Base-by-base conservation (phyloP, 2,888 invertebrate species). In the Rhagophthalmus giganteus region DNA sequence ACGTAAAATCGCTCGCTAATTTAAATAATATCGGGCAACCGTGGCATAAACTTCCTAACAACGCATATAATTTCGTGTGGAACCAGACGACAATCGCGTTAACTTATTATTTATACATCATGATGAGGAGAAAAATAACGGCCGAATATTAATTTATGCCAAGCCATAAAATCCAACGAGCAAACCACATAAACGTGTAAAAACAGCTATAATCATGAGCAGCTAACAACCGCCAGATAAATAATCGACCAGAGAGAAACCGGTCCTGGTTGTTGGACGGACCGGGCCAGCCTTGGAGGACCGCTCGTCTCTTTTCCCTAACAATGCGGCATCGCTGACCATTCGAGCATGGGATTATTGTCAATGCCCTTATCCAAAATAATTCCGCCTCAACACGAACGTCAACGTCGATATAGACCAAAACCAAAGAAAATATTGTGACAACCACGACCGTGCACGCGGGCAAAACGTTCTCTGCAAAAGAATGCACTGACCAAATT, bases 161-260 rank as follows among this genome's bases (percentile, higher is more conserved):
- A 63, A 65, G 64, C 68, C 69, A 71, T 73, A 72, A 73, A 73
- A 73, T 71, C 63, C 69, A 68, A 72, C 71, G 66, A 69, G 71
- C 71, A 67, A 71, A 72, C 71, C 72, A 68, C 71, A 70, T 68
- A 68, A 72, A 72, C 70, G 73, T 73, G 74, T 73, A 74, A 74
- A 74, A 74, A 74, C 71, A 73, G 71, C 72, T 68, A 72, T 74
- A 73, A 74, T 73, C 72, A 70, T 69, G 70, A 70, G 69, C 71
- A 70, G 71, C 70, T 72, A 73, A 73, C 72, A 71, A 72, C 72
- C 70, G 64, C 62, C 66, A 68, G 71, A 72, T 73, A 73, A 74
- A 73, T 73, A 73, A 73, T 71, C 70, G 67, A 63, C 65, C 45
- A 62, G 65, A 65, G 68, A 66, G 67, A 67, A 69, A 69, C 67